phyloP scores from a whole-genome alignment of 2,888 invertebrate species.

The Euphydryas editha region DNA sequence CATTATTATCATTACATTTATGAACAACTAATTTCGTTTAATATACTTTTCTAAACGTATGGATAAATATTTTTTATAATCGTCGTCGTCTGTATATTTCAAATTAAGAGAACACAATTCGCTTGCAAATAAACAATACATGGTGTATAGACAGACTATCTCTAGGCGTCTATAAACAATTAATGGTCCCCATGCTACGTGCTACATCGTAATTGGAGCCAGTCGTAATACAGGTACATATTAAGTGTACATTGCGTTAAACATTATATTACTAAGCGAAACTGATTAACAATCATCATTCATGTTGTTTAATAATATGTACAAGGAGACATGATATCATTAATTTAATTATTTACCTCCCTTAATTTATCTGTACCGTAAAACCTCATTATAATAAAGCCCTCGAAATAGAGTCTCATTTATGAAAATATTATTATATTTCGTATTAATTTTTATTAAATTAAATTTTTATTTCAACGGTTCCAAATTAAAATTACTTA shows the following conservation, averaged over 20 bases:
- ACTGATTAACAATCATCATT: constrained; percentile 8
- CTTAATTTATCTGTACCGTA: no score
- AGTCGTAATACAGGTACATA: constrained; percentile 23
- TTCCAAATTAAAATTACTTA: no score
- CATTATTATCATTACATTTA: no score
- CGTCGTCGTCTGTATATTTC: no score
- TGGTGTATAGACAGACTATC: constrained; percentile 25
- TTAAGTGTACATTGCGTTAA: constrained; percentile 16
- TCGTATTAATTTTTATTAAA: no score
- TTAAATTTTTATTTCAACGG: no score
- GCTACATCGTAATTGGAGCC: constrained; percentile 51
- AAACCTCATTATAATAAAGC: no score
- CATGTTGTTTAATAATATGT: not conserved
- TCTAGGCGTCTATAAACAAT: constrained; percentile 45
- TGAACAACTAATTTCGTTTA: no score
- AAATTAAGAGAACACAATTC: not conserved
- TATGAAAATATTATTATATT: no score
- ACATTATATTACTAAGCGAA: not conserved
- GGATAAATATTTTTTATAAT: no score
- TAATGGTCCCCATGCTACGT: constrained; percentile 51
- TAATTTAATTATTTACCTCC: not conserved
- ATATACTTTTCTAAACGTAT: no score
- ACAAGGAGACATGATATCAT: not conserved
- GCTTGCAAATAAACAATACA: constrained; percentile 15
- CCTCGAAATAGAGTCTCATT: no score